Conservation (phyloP, 37 sponge, comb jelly and placozoan species). For the Axinella damicornis region DNA sequence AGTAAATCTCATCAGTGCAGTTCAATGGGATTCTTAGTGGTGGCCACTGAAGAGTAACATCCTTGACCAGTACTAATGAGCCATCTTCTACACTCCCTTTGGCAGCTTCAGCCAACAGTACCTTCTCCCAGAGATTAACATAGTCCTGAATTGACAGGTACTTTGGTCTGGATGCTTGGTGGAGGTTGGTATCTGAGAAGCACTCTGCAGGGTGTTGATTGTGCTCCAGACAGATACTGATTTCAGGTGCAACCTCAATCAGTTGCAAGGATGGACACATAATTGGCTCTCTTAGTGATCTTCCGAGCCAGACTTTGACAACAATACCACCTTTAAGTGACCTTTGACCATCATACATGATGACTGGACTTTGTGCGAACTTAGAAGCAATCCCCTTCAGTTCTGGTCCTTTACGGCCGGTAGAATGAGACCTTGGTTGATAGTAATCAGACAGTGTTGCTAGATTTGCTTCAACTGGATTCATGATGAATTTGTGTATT, state of each 20-base stretch:
- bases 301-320: conserved; percentile 39
- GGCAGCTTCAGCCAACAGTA: conserved; percentile 53
- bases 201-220: conserved; percentile 43
- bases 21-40: not conserved
- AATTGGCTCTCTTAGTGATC: conserved; percentile 3
- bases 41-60: conserved; percentile 36
- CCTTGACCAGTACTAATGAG: conserved; percentile 1
- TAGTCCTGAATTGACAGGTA: conserved; percentile 53
- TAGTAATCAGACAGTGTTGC: not conserved
- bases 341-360: not conserved
- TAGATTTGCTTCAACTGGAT: conserved; percentile 26
- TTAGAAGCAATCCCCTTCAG: too few species aligned
- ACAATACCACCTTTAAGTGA: conserved; percentile 17
- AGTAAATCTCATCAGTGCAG: conserved; percentile 32
- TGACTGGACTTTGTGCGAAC: not conserved
- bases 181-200: conserved; percentile 38
- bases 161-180: conserved; percentile 19
- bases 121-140: conserved; percentile 53
- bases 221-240: conserved; percentile 56
- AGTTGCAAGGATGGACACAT: conserved; percentile 41
- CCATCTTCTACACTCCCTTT: conserved; percentile 34
- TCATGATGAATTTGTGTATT: conserved; percentile 18
- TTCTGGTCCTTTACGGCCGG: too few species aligned
- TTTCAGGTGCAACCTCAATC: conserved; percentile 36
- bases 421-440: too few species aligned